Base-by-base conservation (phyloP, 53 echinoderm and acorn worm species). In the Paracentrotus lividus region DNA sequence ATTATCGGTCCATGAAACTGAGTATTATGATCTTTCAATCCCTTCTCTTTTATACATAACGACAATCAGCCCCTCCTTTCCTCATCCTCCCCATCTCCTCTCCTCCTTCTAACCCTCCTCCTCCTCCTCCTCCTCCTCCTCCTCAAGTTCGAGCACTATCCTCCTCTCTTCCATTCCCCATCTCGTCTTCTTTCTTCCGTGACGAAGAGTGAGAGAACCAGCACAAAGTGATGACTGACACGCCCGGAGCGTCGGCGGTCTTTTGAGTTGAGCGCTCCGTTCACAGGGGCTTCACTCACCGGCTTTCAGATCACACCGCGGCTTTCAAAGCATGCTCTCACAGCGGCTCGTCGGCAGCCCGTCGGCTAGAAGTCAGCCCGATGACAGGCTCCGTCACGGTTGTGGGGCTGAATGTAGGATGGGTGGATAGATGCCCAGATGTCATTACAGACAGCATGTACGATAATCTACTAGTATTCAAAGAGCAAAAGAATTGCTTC, bases 201-300 rank as follows among this genome's bases (percentile, higher is more conserved):
- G 66, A 65, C 90, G 36, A 67, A 42, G 90, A 64, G 90, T 42
- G 47, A 47, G 64, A 24, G 64, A 65, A 90, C 64, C 90, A 49
- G 90, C 61, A 32, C 51, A 54, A 38, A 88, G 64, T 55, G 90
- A 90, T 90, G 90, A 90, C 88, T 88, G 90, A 90, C 64, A 65
- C 66, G 90, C 64, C 90, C 64, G 64, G 27, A 90, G 90, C 88
- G 90, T 90, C 90, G 90, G 90, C 90, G 66, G 90, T 24, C 90
- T 42, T 90, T 90, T 65, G 90, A 90, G 61, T 90, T 42, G 44
- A 66, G 90, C 42, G 24, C 42, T 20, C 64, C 42, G 90, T 36
- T 42, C 90, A 38, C 88, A 85, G 85, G 85, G 9, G 66, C 90
- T 65, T 90, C 90, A 90, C 90, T 90, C 90, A 90, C 32, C 90